Base-by-base conservation (phyloP, 2,797 vertebrate genomes). In the Tragopan temminckii region DNA sequence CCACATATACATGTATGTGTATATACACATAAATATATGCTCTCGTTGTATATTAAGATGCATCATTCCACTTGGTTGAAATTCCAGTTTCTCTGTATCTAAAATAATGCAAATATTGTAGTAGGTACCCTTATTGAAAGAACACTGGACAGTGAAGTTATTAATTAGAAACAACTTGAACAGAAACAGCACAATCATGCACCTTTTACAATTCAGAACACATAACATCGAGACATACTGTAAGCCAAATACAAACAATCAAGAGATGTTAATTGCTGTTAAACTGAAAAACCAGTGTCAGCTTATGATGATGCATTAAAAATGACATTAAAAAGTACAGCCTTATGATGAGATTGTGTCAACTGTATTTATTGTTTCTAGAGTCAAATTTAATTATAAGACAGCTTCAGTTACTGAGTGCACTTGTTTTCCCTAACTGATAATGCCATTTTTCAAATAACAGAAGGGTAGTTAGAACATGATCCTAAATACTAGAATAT, bases 121-220 rank as follows among this genome's bases (percentile, higher is more conserved):
- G 62, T 85, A 94, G 98, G 98, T 97, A 98, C 97, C 98, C 97
- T 97, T 98, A 98, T 98, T 98, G 98, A 98, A 98, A 98, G 97
- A 98, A 97, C 97, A 98, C 97, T 98, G 97, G 97, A 97, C 95
- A 97, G 92, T 96, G 95, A 96, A 97, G 80, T 93, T 95, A 88
- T 94, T 90, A 88, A 95, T 97, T 93, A 97, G 95, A 96, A 97
- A 98, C 88, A 97, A 93, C 85, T 94, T 93, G 78, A 97, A 97
- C 96, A 98, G 88, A 97, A 96, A 97, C 75, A 97, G 95, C 96
- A 98, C 96, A 96, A 67, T 93, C 97, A 98, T 97, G 95, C 96
- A 97, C 53, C 79, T 94, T 96, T 95, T 95, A 97, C 92, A 93
- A 70, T 71, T 96, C 95, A 96, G 86, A 97, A 97, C 97, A 98